phyloP scores from a whole-genome alignment of 35 echinoderm and acorn worm species.

The Lytechinus pictus region DNA sequence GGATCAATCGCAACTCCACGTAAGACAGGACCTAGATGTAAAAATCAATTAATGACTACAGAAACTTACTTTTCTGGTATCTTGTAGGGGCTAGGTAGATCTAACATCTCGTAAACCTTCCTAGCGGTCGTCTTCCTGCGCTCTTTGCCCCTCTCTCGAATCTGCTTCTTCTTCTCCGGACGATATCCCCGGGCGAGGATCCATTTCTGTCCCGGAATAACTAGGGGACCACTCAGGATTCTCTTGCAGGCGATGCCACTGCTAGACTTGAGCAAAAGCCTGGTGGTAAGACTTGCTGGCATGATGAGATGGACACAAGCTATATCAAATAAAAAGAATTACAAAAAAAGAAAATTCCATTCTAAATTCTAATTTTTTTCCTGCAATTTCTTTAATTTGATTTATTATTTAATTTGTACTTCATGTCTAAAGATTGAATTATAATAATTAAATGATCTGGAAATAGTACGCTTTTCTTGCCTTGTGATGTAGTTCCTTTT shows the following conservation, averaged over 20 bases:
- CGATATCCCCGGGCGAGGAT: background rate
- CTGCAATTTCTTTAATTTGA: too few relatives aligned
- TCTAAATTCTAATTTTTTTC: too few relatives aligned
- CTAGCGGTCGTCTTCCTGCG: background rate
- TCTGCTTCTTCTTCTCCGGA: conserved; percentile 29
- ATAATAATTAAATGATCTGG: too few relatives aligned
- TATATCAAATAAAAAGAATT: background rate
- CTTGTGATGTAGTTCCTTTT: too few relatives aligned
- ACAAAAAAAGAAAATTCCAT: background rate
- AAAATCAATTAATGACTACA: background rate
- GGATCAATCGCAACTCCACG: too few relatives aligned
- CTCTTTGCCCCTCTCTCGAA: conserved; percentile 23
- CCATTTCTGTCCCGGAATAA: too few relatives aligned
- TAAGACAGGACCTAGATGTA: too few relatives aligned
- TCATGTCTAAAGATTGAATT: too few relatives aligned
- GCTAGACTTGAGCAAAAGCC: background rate
- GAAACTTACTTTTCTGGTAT: conserved; percentile 22
- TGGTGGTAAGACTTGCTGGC: background rate
- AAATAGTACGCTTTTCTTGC: too few relatives aligned
- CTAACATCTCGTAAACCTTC: conserved; percentile 14
- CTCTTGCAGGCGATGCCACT: background rate
- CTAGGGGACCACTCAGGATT: conserved; percentile 5
- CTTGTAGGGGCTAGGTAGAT: conserved; percentile 2
- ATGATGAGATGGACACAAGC: background rate
- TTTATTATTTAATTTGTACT: too few relatives aligned